These are phyloP conservation scores for Parnassius smintheus DNA, from an alignment of 2,888 invertebrate genomes.

Conservation along the genomic window DNA sequence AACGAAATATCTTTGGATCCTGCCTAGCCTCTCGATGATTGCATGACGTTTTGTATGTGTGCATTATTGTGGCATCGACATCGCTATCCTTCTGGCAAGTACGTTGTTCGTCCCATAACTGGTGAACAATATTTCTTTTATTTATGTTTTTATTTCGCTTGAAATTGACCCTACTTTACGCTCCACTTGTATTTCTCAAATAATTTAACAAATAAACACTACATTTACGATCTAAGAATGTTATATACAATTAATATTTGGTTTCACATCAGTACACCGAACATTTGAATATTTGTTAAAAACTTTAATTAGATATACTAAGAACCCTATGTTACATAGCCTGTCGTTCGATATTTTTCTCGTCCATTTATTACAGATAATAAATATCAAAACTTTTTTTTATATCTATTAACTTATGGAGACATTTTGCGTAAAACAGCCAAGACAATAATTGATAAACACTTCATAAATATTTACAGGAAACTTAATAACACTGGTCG, in stretches of 20 bases:
- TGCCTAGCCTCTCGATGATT: too few species aligned
- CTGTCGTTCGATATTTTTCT: neutral
- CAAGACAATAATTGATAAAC: too few species aligned
- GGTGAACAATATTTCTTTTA: too few species aligned
- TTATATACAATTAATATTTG: constrained; percentile 56
- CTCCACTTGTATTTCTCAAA: neutral
- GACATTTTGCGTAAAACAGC: too few species aligned
- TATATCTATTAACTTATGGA: neutral
- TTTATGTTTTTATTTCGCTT: too few species aligned
- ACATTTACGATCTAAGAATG: constrained; percentile 28
- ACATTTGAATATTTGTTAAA: constrained; percentile 5
- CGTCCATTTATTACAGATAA: neutral
- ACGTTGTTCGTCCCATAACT: too few species aligned
- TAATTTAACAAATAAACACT: neutral
- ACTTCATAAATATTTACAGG: too few species aligned
- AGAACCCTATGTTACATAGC: neutral
- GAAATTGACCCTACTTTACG: neutral
- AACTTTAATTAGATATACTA: neutral
- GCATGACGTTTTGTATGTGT: too few species aligned
- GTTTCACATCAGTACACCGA: constrained; percentile 41
- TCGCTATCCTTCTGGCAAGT: too few species aligned
- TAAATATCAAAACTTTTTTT: neutral
- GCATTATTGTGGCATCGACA: too few species aligned
- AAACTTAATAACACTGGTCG: too few species aligned
- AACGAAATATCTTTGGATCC: too few species aligned